Base-by-base conservation (phyloP, 2,888 invertebrate genomes). In the Epistrophe eligans region DNA sequence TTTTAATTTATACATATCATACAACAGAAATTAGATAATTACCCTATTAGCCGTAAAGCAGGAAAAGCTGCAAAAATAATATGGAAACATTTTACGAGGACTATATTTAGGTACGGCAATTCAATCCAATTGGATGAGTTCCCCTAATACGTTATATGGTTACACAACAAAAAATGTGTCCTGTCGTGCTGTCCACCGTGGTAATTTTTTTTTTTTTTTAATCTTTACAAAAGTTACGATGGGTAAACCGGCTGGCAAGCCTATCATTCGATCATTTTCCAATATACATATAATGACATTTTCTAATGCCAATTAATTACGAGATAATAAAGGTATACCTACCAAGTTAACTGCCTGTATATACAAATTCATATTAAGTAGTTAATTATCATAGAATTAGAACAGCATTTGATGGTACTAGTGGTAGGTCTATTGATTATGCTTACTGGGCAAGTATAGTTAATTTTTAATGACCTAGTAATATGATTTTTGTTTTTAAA, bases 271-370 rank as follows among this genome's bases (percentile, higher is more conserved):
- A 77, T 81, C 62, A 85, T 85, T 73, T 81, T 43, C 66, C 58
- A 3, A 24, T 24, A n/a, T n/a, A 2, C 35, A 72, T 66, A 76
- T 79, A 87, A 79, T 32, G 32, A 74, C 77, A 79, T 79, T 81
- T 87, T 79, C 85, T 87, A 87, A 83, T 74, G 79, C 64, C 85
- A 83, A 87, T 87, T 82, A 87, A 83, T 87, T 74, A 87, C 83
- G 71, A 74, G 82, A 87, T 83, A 87, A 70, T 50, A 57, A 80
- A 43, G 15, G 62, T 40, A 24, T 9, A 24, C 70, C 24, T 9
- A 35, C 70, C n/a, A n/a, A n/a, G 45, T 62, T 40, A 32, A 13
- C 13, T n/a, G 19, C 38, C 38, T 28, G 10, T 24, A 28, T 24
- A 28, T 32, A 64, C 70, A 76, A 52, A 43, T 74, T 19, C 50